These are phyloP conservation scores for Emys orbicularis DNA, from an alignment of 2,797 vertebrate species.

Conservation along the genomic window DNA sequence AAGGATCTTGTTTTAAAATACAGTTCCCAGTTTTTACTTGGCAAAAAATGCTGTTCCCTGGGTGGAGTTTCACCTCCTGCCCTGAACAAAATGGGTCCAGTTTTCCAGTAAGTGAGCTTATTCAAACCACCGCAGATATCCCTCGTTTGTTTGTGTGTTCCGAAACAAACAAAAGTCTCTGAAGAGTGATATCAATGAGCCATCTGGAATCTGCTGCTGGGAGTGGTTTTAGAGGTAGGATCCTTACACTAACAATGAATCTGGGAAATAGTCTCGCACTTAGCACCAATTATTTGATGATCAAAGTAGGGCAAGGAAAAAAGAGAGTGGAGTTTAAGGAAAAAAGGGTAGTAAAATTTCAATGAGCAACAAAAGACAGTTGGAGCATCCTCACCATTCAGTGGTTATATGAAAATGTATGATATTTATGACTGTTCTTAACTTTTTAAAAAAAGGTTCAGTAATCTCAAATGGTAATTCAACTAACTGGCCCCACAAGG, in stretches of 20 bases:
- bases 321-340: background rate
- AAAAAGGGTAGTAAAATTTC: background rate
- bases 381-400: background rate
- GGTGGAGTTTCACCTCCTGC: background rate
- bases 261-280: background rate
- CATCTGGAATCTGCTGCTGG: background rate
- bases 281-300: background rate
- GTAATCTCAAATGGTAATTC: background rate
- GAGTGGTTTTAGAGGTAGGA: background rate
- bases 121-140: background rate
- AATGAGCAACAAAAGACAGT: background rate
- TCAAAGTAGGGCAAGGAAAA: background rate
- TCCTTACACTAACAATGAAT: background rate
- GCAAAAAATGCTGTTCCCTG: background rate
- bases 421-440: background rate
- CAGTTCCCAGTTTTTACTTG: background rate
- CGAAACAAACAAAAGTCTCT: background rate
- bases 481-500: background rate
- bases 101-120: background rate
- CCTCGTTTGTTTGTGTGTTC: background rate
- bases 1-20: background rate
- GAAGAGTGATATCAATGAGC: rapidly evolving
- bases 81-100: background rate
- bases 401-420: background rate
- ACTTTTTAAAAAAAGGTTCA: background rate